A percentile compares a stretch with the other conserved stretches of the same genome.
phyloP scores from a whole-genome alignment of 2,113 vertebrate species.

The Nerophis ophidion region DNA sequence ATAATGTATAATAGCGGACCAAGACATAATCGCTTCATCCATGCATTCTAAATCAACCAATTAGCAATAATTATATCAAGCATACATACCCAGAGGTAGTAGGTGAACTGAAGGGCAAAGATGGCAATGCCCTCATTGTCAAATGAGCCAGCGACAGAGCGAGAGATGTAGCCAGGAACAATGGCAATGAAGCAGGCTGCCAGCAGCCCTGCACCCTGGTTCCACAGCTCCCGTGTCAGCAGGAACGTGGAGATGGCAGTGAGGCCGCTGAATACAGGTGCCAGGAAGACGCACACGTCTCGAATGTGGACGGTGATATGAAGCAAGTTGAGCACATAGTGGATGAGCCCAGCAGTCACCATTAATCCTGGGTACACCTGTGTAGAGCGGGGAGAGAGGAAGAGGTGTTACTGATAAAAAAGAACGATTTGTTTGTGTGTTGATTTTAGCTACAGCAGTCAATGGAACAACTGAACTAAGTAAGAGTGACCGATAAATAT shows the following conservation, averaged over 20 bases:
- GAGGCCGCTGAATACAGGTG: conserved; percentile 96
- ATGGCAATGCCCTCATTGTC: conserved; percentile 99
- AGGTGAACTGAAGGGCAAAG: conserved; percentile 98
- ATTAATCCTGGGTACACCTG: conserved; percentile 98
- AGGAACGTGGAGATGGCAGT: conserved; percentile 97
- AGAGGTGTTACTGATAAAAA: background rate
- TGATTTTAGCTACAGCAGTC: too few species aligned
- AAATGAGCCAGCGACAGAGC: conserved; percentile 96
- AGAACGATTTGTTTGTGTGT: too few species aligned
- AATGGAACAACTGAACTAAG: too few species aligned
- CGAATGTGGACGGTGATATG: conserved; percentile 97
- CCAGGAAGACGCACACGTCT: conserved; percentile 96
- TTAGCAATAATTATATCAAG: background rate
- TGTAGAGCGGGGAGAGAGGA: background rate
- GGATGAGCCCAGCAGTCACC: conserved; percentile 98
- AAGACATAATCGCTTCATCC: background rate
- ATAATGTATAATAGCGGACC: background rate
- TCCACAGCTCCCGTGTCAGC: conserved; percentile 97
- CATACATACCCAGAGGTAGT: conserved; percentile 90
- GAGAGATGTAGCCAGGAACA: conserved; percentile 97
- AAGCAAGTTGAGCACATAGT: conserved; percentile 95
- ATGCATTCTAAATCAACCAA: background rate
- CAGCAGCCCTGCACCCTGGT: conserved; percentile 94
- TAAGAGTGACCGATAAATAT: too few species aligned
- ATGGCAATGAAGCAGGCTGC: conserved; percentile 99